These are phyloP conservation scores for Platygyra sinensis DNA, from an alignment of 64 coral and sea anemone species.

Conservation along the genomic window DNA sequence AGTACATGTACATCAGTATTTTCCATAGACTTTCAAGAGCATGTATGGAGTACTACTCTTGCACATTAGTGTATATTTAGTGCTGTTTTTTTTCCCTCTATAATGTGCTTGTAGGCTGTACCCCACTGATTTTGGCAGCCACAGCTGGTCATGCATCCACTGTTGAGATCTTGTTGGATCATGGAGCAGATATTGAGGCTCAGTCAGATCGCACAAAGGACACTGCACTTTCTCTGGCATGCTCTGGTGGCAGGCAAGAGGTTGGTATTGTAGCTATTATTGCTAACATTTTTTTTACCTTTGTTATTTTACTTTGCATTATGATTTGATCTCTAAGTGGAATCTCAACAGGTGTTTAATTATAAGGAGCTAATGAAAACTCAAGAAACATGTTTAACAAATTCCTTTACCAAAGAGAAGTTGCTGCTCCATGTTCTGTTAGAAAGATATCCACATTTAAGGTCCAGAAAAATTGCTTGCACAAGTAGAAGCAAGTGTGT, in stretches of 20 bases:
- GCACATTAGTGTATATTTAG: neutral
- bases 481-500: too few species aligned
- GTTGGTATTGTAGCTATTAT: slow-evolving; percentile 15
- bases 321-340: neutral
- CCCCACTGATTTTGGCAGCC: slow-evolving; percentile 88
- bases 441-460: too few species aligned
- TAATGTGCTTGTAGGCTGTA: slow-evolving; percentile 69
- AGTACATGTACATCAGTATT: too few species aligned
- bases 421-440: too few species aligned
- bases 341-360: too few species aligned
- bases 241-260: slow-evolving; percentile 98
- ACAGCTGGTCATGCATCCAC: slow-evolving; percentile 97
- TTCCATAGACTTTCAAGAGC: too few species aligned
- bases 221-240: slow-evolving; percentile 92
- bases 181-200: slow-evolving; percentile 91
- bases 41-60: neutral
- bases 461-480: too few species aligned
- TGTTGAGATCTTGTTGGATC: slow-evolving; percentile 90
- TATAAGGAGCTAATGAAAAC: too few species aligned
- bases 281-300: neutral
- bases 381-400: too few species aligned
- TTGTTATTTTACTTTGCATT: neutral
- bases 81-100: neutral
- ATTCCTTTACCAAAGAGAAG: too few species aligned
- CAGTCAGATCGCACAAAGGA: slow-evolving; percentile 98